Evolutionary conservation across 2,888 invertebrate species (phyloP).

Genomic region (Neuroscelio doddi): DNA sequence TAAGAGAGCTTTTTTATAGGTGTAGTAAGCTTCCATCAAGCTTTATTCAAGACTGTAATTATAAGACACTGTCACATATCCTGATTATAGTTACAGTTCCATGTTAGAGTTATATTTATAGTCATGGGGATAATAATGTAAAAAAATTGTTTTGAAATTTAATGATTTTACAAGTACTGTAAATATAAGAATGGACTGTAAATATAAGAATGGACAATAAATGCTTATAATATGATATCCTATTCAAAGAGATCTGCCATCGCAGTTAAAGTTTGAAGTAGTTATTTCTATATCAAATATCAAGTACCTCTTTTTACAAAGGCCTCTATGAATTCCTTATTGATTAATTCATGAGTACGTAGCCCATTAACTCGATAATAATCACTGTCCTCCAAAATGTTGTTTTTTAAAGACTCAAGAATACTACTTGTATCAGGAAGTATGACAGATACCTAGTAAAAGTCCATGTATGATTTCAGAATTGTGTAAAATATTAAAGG

Average conservation of each 20-base stretch:
- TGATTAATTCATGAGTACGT: slow-evolving; percentile 71
- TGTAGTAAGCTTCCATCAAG: too few relatives aligned
- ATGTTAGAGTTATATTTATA: too few relatives aligned
- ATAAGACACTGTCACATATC: too few relatives aligned
- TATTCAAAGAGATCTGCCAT: neutral
- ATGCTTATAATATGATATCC: too few relatives aligned
- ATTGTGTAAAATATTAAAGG: slow-evolving; percentile 53
- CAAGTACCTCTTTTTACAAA: slow-evolving; percentile 75
- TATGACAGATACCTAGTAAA: slow-evolving; percentile 74
- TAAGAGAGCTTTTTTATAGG: too few relatives aligned
- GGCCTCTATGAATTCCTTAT: slow-evolving; percentile 74
- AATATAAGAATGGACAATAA: too few relatives aligned
- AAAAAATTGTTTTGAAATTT: too few relatives aligned
- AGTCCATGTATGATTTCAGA: slow-evolving; percentile 58
- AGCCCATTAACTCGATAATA: slow-evolving; percentile 74
- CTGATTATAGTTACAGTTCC: too few relatives aligned
- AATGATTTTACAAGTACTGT: too few relatives aligned
- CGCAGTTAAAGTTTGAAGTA: neutral
- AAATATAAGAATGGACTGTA: too few relatives aligned
- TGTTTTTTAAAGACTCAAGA: slow-evolving; percentile 68
- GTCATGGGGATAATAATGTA: too few relatives aligned
- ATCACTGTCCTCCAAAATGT: slow-evolving; percentile 72
- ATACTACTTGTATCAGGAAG: slow-evolving; percentile 73
- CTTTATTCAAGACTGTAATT: too few relatives aligned
- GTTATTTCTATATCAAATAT: slow-evolving; percentile 16